Conservation (phyloP, 1,140 invertebrate species). For the Drosophila prosaltans region DNA sequence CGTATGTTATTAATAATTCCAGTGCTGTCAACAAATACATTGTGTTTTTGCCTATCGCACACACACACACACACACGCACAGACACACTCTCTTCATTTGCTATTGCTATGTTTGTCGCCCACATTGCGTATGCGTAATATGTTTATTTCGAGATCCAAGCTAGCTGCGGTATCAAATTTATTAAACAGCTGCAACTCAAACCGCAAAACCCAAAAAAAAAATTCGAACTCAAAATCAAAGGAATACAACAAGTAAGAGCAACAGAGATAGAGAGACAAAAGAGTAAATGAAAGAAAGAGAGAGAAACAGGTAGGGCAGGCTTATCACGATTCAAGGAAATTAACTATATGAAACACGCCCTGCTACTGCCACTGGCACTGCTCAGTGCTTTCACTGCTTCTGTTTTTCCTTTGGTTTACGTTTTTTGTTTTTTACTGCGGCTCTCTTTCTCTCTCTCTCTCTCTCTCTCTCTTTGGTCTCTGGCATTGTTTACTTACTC, state of each 20-base stretch:
- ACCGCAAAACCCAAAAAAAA: slow-evolving; percentile 10
- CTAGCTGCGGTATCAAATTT: slow-evolving; percentile 45
- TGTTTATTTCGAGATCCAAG: slow-evolving; percentile 48
- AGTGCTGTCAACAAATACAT: slow-evolving; percentile 78
- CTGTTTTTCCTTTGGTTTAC: not conserved
- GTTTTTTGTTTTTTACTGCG: slow-evolving; percentile 21
- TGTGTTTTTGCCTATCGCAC: slow-evolving; percentile 41
- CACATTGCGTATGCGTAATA: slow-evolving; percentile 76
- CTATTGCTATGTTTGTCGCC: not conserved
- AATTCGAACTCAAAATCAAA: slow-evolving; percentile 22
- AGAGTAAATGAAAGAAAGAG: not conserved
- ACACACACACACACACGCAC: slow-evolving; percentile 5
- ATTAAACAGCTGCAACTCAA: slow-evolving; percentile 51
- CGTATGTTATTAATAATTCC: slow-evolving; percentile 81
- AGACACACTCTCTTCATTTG: not conserved
- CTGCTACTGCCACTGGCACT: not conserved
- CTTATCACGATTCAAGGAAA: slow-evolving; percentile 6
- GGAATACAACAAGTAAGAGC: not conserved
- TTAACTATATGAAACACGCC: slow-evolving; percentile 3
- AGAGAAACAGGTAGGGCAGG: slow-evolving; percentile 1
- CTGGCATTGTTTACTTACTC: slow-evolving; percentile 52
- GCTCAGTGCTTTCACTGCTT: not conserved
- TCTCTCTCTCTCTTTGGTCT: not conserved
- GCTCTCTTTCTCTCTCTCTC: not conserved
- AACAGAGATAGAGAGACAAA: not conserved